A percentile compares a stretch with the other conserved stretches of the same genome.
phyloP scores from a whole-genome alignment of 2,888 invertebrate genomes.

The Platycheirus rosarum region DNA sequence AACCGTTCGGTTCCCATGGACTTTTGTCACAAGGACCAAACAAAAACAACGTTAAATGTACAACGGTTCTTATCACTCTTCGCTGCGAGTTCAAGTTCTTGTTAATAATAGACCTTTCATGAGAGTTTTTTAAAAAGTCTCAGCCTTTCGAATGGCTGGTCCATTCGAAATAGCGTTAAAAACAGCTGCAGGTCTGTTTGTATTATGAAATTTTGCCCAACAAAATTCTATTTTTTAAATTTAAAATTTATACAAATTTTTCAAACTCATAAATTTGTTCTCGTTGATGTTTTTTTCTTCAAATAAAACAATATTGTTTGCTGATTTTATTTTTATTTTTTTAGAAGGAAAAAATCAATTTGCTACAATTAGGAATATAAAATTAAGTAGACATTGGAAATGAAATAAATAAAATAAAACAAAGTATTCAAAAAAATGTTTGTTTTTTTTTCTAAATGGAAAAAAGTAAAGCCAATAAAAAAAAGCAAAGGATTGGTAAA shows the following conservation, averaged over 20 bases:
- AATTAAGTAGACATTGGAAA: conserved; percentile 70
- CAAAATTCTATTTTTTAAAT: background rate
- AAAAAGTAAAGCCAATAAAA: conserved; percentile 43
- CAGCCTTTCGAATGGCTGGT: conserved; percentile 66
- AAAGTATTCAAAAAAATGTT: conserved; percentile 52
- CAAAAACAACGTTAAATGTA: no score
- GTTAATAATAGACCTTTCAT: background rate
- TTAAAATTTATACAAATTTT: background rate
- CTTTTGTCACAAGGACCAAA: no score
- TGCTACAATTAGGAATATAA: conserved; percentile 70
- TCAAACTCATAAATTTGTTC: conserved; percentile 21
- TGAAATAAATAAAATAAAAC: conserved; percentile 34
- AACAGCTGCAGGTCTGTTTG: no score
- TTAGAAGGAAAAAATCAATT: conserved; percentile 53
- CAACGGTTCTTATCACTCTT: no score
- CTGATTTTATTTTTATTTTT: conserved; percentile 51
- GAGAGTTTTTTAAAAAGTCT: background rate
- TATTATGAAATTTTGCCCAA: background rate
- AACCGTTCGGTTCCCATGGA: no score
- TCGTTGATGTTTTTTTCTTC: conserved; percentile 48
- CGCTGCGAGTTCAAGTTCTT: no score
- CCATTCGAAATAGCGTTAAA: conserved; percentile 44
- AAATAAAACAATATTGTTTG: conserved; percentile 38
- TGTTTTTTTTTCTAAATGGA: conserved; percentile 48
- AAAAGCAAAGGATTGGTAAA: conserved; percentile 42